Conservation (phyloP, 2,113 vertebrate species). For the Tichodroma muraria region DNA sequence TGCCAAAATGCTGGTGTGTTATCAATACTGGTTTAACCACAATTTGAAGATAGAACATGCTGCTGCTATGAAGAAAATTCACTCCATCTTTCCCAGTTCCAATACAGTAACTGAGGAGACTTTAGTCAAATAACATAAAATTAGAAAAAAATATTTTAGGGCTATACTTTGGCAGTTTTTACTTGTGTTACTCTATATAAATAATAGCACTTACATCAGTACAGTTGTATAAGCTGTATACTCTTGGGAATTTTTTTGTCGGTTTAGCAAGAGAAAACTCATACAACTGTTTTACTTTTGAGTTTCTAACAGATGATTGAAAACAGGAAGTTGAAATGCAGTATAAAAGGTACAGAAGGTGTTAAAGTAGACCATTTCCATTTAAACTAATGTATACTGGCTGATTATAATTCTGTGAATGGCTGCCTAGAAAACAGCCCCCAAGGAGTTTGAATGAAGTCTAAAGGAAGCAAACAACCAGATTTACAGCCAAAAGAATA, state of each 20-base stretch:
- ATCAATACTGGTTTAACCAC: not conserved
- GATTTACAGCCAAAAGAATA: not conserved
- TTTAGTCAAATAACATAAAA: not conserved
- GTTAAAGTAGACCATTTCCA: not conserved
- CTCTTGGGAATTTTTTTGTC: not conserved
- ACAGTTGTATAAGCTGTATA: not conserved
- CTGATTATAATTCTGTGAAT: not conserved
- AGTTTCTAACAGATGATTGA: not conserved
- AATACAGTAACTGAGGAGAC: not conserved
- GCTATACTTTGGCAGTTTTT: not conserved
- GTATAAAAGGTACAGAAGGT: no score
- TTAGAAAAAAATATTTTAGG: not conserved
- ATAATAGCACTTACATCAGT: not conserved
- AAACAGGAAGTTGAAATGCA: not conserved
- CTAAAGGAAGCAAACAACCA: not conserved
- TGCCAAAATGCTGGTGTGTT: fast-evolving
- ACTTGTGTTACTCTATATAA: not conserved
- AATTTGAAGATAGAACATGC: not conserved
- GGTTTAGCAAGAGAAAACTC: not conserved
- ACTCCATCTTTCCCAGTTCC: not conserved
- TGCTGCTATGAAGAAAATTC: not conserved
- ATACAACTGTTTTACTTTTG: not conserved
- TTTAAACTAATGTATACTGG: not conserved
- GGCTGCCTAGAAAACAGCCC: not conserved
- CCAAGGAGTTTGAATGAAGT: not conserved